phyloP scores from a whole-genome alignment of 1,140 invertebrate species.

The Caligus rogercresseyi region DNA sequence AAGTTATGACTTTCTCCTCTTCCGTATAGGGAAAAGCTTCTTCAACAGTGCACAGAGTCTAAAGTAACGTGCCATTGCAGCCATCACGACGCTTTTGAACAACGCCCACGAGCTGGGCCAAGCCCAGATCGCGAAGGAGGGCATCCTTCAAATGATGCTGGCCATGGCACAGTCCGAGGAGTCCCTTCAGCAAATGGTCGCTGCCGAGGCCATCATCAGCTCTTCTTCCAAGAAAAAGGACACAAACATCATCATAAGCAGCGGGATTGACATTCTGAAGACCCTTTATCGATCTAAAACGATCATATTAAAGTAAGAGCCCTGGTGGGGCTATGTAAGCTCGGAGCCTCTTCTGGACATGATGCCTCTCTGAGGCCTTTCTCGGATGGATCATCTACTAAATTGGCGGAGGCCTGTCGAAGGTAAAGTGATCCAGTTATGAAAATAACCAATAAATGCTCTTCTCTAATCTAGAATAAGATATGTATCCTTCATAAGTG shows the following conservation, averaged over 20 bases:
- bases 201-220: conserved; percentile 87
- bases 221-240: conserved; percentile 95
- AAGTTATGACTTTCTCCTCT: no score
- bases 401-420: conserved; percentile 79
- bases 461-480: no score
- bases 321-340: conserved; percentile 85
- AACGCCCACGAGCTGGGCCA: conserved; percentile 87
- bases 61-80: conserved; percentile 70
- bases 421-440: conserved; percentile 30
- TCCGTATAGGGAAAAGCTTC: conserved; percentile 48
- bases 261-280: conserved; percentile 85
- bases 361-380: conserved; percentile 85
- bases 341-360: conserved; percentile 85
- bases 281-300: conserved; percentile 74
- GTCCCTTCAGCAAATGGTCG: conserved; percentile 64
- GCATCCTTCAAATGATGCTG: conserved; percentile 88
- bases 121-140: conserved; percentile 58
- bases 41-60: conserved; percentile 68
- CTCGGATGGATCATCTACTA: conserved; percentile 80
- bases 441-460: no score
- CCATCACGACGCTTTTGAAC: conserved; percentile 71
- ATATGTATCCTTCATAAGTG: no score
- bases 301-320: conserved; percentile 73
- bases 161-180: conserved; percentile 77
- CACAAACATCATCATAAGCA: conserved; percentile 67